phyloP scores from a whole-genome alignment of 2,113 vertebrate genomes.

The Neodontobutis hainanensis region DNA sequence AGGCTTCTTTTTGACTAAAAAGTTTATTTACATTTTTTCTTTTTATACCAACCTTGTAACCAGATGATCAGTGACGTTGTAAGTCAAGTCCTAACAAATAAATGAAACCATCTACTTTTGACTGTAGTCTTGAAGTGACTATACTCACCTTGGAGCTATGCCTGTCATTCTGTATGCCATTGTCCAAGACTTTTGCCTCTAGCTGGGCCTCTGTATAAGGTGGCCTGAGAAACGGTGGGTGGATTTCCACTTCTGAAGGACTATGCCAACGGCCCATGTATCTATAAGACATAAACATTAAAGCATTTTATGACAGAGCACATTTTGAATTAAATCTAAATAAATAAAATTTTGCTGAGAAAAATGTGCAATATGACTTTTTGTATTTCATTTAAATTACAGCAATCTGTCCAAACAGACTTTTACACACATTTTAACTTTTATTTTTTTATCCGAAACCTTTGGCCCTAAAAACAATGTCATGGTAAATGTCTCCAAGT shows the following conservation, averaged over 20 bases:
- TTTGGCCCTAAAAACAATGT: too few species aligned
- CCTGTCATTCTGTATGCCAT: constrained; percentile 92
- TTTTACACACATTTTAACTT: too few species aligned
- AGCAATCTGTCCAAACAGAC: too few species aligned
- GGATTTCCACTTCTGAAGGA: constrained; percentile 82
- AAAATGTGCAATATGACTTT: too few species aligned
- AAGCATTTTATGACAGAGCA: not conserved
- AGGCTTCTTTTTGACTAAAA: constrained; percentile 92
- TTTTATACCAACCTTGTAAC: too few species aligned
- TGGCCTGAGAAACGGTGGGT: constrained; percentile 90
- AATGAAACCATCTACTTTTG: not conserved
- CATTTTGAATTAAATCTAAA: too few species aligned
- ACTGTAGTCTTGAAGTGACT: not conserved
- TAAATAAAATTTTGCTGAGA: too few species aligned
- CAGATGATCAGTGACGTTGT: too few species aligned
- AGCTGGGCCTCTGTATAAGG: constrained; percentile 84
- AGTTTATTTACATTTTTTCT: not conserved
- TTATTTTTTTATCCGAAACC: too few species aligned
- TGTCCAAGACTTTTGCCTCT: constrained; percentile 91
- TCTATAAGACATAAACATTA: constrained; percentile 68
- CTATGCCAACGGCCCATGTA: constrained; percentile 87
- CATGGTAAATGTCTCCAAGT: too few species aligned
- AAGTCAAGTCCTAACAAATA: too few species aligned
- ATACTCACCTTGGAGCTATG: constrained; percentile 85
- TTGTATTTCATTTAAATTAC: too few species aligned